These are phyloP conservation scores for Drosophila suzukii DNA, from an alignment of 1,140 invertebrate species.

Conservation along the genomic window DNA sequence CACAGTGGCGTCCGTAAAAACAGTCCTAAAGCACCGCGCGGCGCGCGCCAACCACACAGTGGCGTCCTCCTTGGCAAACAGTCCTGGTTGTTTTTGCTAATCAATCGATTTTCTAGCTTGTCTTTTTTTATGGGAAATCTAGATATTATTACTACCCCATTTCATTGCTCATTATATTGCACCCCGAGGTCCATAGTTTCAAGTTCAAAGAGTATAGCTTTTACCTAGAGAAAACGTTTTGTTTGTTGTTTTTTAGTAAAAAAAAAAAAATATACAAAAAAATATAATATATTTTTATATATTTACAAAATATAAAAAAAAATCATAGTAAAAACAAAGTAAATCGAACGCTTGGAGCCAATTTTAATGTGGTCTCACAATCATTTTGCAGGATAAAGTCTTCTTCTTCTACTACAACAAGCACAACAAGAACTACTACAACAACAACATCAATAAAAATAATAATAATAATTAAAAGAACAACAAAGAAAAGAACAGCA, in stretches of 20 bases:
- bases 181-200: constrained; percentile 11
- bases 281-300: neutral
- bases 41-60: too few species aligned
- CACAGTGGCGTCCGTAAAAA: constrained; percentile 21
- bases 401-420: constrained; percentile 82
- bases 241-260: constrained; percentile 65
- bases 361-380: constrained; percentile 84
- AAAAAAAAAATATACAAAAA: constrained; percentile 9
- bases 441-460: constrained; percentile 40
- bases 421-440: constrained; percentile 68
- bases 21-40: neutral
- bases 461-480: constrained; percentile 8
- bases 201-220: constrained; percentile 18
- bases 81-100: constrained; percentile 2
- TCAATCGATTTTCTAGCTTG: constrained; percentile 1
- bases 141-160: neutral
- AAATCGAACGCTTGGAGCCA: constrained; percentile 60
- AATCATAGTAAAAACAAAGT: constrained; percentile 30
- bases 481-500: constrained; percentile 24
- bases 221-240: constrained; percentile 32
- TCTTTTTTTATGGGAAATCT: neutral
- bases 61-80: constrained; percentile 15
- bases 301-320: constrained; percentile 15
- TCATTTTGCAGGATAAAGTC: constrained; percentile 84
- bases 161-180: constrained; percentile 7